phyloP scores from a whole-genome alignment of 2,113 vertebrate genomes.

The Anguilla japonica region DNA sequence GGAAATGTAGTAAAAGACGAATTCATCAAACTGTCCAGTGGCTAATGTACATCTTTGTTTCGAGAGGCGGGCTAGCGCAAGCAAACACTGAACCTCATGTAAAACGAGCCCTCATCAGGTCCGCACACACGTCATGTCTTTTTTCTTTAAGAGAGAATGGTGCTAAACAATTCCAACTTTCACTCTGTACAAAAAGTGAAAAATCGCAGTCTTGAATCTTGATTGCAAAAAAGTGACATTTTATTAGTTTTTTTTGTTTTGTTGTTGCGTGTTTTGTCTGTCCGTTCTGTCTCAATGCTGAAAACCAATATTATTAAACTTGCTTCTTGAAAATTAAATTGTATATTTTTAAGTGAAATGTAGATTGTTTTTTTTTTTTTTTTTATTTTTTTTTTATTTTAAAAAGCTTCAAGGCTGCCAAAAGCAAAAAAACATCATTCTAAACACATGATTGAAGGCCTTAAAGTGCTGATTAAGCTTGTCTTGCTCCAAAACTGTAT shows the following conservation, averaged over 20 bases:
- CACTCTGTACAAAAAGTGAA: conserved; percentile 54
- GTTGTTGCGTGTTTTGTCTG: conserved; percentile 50
- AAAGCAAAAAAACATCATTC: conserved; percentile 52
- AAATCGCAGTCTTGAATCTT: conserved; percentile 65
- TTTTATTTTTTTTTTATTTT: conserved; percentile 28
- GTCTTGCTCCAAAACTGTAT: conserved; percentile 36
- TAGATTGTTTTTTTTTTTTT: conserved; percentile 50
- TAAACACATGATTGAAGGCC: conserved; percentile 51
- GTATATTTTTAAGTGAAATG: conserved; percentile 80
- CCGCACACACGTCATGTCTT: conserved; percentile 41
- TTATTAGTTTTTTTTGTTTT: conserved; percentile 43
- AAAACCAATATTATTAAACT: conserved; percentile 73
- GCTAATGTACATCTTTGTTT: not conserved
- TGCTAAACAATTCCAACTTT: conserved; percentile 68
- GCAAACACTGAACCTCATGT: conserved; percentile 54
- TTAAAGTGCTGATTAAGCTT: conserved; percentile 52
- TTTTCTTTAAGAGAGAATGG: conserved; percentile 64
- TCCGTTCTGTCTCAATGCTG: conserved; percentile 71
- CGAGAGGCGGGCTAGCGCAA: conserved; percentile 40
- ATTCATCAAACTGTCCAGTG: not conserved
- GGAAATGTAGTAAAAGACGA: not conserved
- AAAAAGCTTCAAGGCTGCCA: conserved; percentile 56
- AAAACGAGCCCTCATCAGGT: conserved; percentile 51
- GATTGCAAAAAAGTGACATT: conserved; percentile 60
- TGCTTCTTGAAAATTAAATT: conserved; percentile 73